Evolutionary conservation across 2,113 vertebrate species (phyloP).

Genomic region (Rattus norvegicus): DNA sequence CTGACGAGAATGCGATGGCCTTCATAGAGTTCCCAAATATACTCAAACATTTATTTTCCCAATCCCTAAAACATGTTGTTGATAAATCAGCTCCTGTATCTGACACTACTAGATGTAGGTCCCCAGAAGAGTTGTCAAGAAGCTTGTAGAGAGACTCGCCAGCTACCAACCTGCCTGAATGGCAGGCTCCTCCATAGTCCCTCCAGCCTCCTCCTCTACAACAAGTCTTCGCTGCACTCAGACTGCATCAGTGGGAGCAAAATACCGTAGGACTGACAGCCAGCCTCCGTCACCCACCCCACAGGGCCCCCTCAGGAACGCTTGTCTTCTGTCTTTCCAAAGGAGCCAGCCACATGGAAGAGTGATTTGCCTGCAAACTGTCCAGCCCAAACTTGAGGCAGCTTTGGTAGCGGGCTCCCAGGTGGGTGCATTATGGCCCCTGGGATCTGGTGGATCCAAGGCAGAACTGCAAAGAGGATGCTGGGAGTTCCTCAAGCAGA

Average conservation of each 20-base stretch:
- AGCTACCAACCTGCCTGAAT: fast-evolving
- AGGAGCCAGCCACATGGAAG: background rate
- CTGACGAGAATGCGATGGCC: fast-evolving
- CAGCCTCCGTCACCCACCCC: background rate
- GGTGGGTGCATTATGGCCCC: background rate
- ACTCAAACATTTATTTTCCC: fast-evolving
- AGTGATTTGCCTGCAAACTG: background rate
- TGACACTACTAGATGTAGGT: background rate
- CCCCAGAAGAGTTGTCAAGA: fast-evolving
- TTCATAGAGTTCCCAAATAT: fast-evolving
- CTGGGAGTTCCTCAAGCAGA: background rate
- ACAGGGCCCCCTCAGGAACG: fast-evolving
- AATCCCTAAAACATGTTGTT: fast-evolving
- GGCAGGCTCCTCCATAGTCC: background rate
- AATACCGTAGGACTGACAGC: fast-evolving
- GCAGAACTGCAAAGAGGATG: fast-evolving
- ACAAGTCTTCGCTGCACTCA: fast-evolving
- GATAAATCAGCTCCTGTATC: background rate
- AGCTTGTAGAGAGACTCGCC: fast-evolving
- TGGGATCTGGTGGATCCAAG: background rate
- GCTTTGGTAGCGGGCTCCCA: fast-evolving
- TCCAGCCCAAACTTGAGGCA: fast-evolving
- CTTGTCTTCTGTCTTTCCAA: background rate
- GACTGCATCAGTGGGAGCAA: background rate
- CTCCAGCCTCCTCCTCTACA: fast-evolving